Evolutionary conservation across 2,888 invertebrate genomes (phyloP).

Genomic region (Shargacucullia verbasci): DNA sequence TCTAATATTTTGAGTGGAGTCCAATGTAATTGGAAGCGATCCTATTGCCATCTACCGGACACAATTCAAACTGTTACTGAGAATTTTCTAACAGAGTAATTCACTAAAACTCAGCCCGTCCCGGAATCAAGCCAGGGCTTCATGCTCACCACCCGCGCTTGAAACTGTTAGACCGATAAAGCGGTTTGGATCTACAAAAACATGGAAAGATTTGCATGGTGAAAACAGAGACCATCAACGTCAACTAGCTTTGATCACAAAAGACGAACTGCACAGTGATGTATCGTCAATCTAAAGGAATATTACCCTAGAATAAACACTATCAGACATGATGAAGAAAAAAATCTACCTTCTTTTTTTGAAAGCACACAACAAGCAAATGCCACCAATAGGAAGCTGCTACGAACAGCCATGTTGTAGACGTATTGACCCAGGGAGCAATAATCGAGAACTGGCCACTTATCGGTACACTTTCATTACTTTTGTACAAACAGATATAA

Average conservation of each 20-base stretch:
- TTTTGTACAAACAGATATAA: conserved; percentile 37
- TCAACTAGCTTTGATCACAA: background rate
- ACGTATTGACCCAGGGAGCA: conserved; percentile 14
- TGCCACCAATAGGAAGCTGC: conserved; percentile 19
- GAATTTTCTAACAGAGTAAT: too few species aligned
- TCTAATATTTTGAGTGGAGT: too few species aligned
- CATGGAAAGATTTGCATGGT: background rate
- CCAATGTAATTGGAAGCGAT: too few species aligned
- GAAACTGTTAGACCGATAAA: too few species aligned
- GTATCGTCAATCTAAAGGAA: background rate
- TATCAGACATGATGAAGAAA: background rate
- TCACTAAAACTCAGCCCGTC: too few species aligned
- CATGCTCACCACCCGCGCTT: too few species aligned
- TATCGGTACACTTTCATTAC: conserved; percentile 39
- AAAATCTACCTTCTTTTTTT: conserved; percentile 21
- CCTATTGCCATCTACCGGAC: too few species aligned
- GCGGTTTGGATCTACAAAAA: too few species aligned
- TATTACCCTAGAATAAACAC: background rate
- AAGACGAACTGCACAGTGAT: background rate
- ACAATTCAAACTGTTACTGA: too few species aligned
- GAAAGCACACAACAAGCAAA: conserved; percentile 40
- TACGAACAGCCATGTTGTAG: conserved; percentile 32
- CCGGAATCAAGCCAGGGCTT: too few species aligned
- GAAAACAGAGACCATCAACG: background rate
- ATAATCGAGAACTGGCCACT: conserved; percentile 22